These are phyloP conservation scores for zebrafish (Danio rerio) DNA, from an alignment of 2,113 vertebrate species.

Conservation along the genomic window GRCz12tu NC_133182.1:16055501-16056000, in stretches of 20 bases:
- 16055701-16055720: neutral
- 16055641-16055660: neutral
- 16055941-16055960: too few species aligned
- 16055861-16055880: too few species aligned
- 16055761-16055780: neutral
- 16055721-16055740: neutral
- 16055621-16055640: neutral
- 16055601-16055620: neutral
- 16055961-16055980: too few species aligned
- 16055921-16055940: too few species aligned
- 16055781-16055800: neutral
- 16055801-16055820: neutral
- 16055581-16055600: neutral
- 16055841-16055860: neutral
- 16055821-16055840: neutral
- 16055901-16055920: too few species aligned
- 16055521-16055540: too few species aligned
- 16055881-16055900: too few species aligned
- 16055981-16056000: too few species aligned
- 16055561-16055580: neutral
- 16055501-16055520: too few species aligned
- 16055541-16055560: neutral
- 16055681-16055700: conserved; percentile 14
- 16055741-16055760: neutral
- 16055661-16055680: conserved; percentile 10